Evolutionary conservation across 2,888 invertebrate species (phyloP).

Genomic region (Sclerodermus sp.): DNA sequence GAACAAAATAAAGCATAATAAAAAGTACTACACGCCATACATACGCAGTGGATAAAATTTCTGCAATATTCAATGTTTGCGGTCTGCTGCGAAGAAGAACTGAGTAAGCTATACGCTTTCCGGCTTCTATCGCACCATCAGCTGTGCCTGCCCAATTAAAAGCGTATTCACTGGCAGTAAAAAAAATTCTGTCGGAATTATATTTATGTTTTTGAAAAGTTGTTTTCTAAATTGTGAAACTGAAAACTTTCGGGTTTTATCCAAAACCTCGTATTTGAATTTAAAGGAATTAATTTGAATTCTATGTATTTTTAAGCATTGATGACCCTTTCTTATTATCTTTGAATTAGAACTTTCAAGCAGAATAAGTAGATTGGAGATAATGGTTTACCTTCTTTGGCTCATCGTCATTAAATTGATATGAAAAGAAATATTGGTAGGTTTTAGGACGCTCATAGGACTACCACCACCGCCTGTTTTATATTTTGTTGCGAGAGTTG

Average conservation of each 20-base stretch:
- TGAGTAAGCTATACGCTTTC: slow-evolving; percentile 30
- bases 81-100: slow-evolving; percentile 35
- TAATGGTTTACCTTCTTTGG: slow-evolving; percentile 29
- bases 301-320: too few species aligned
- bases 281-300: too few species aligned
- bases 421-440: slow-evolving; percentile 22
- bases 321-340: too few species aligned
- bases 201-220: too few species aligned
- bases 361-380: neutral
- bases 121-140: slow-evolving; percentile 44
- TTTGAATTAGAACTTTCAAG: neutral
- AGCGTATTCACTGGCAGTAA: slow-evolving; percentile 45
- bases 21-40: too few species aligned
- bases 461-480: slow-evolving; percentile 12
- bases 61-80: slow-evolving; percentile 28
- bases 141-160: slow-evolving; percentile 40
- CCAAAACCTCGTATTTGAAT: neutral
- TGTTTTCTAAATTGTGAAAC: neutral
- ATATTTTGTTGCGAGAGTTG: too few species aligned
- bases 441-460: slow-evolving; percentile 35
- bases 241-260: too few species aligned
- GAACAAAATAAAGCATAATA: neutral
- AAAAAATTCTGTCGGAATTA: slow-evolving; percentile 34
- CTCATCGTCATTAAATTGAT: slow-evolving; percentile 21
- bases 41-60: slow-evolving; percentile 18